Evolutionary conservation across 1,140 invertebrate genomes (phyloP).

Genomic region (Pseudomyrmex concolor): DNA sequence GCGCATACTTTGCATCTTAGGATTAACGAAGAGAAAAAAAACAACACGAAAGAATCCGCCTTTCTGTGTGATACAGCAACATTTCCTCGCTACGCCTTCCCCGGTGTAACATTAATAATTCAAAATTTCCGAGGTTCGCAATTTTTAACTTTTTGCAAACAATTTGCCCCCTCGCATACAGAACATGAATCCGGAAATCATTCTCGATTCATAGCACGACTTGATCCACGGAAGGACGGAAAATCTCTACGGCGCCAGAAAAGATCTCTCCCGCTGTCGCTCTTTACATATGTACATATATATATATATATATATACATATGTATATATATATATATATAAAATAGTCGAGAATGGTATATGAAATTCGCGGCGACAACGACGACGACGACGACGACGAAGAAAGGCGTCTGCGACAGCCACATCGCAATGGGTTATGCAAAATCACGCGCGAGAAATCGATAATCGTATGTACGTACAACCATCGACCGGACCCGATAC

Average conservation of each 20-base stretch:
- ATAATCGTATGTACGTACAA: not conserved
- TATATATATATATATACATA: too few species aligned
- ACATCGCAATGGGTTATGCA: not conserved
- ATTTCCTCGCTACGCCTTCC: too few species aligned
- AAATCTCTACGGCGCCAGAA: not conserved
- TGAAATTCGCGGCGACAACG: not conserved
- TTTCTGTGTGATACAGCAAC: not conserved
- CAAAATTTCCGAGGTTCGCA: not conserved
- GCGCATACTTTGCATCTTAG: too few species aligned
- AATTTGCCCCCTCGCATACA: not conserved
- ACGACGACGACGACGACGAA: too few species aligned
- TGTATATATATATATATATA: too few species aligned
- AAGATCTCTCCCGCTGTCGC: not conserved
- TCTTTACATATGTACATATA: not conserved
- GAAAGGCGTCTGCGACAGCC: not conserved
- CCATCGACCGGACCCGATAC: not conserved
- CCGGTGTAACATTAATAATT: not conserved
- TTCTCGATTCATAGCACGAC: not conserved
- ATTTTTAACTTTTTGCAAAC: not conserved
- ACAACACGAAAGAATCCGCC: not conserved
- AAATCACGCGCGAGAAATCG: constrained; percentile 2
- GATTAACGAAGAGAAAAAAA: not conserved
- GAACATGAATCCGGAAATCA: constrained; percentile 22
- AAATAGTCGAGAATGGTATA: not conserved
- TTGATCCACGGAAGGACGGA: not conserved